A percentile compares a stretch with the other conserved stretches of the same genome.
Evolutionary conservation across 1,140 invertebrate genomes (phyloP).

Genomic region (Conus ventricosus): DNA sequence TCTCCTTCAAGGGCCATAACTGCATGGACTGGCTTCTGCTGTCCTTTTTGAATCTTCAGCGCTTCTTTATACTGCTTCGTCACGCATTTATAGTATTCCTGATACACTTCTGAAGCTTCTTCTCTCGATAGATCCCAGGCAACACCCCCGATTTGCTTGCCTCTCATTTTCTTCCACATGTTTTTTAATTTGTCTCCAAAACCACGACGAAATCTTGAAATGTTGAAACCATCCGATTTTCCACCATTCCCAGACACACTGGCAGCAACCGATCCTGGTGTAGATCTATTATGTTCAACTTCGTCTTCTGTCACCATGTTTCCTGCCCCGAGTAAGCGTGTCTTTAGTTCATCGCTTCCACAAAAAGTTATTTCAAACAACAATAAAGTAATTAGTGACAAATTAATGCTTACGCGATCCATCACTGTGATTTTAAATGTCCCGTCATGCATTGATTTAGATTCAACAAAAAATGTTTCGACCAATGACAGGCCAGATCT

Average conservation of each 20-base stretch:
- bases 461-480: too few species aligned
- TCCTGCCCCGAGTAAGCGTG: background rate
- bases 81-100: conserved; percentile 48
- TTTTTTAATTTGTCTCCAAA: conserved; percentile 2
- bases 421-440: too few species aligned
- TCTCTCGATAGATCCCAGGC: conserved; percentile 37
- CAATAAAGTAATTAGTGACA: background rate
- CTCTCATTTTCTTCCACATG: conserved; percentile 31
- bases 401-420: background rate
- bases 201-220: background rate
- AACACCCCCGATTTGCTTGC: background rate
- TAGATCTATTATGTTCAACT: background rate
- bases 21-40: conserved; percentile 38
- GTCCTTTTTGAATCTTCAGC: background rate
- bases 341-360: background rate
- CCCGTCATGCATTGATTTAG: too few species aligned
- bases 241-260: background rate
- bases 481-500: too few species aligned
- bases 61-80: conserved; percentile 27
- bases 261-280: background rate
- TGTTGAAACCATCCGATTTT: background rate
- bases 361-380: background rate
- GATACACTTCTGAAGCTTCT: conserved; percentile 40
- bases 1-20: conserved; percentile 45
- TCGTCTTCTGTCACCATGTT: background rate